phyloP scores from a whole-genome alignment of 1,140 invertebrate genomes.

The Drosophila pruinosa region DNA sequence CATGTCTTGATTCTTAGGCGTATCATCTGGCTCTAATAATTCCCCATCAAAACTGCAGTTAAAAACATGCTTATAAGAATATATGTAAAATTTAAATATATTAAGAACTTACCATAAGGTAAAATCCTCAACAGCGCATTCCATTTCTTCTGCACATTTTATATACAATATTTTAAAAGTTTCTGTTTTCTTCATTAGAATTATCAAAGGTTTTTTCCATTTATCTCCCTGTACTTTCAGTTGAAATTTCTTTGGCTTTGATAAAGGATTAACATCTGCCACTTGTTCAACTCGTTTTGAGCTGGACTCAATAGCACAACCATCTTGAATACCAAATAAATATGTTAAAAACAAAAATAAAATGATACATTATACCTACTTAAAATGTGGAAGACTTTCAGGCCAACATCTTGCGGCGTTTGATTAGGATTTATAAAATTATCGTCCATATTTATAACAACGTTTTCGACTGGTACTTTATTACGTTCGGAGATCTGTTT shows the following conservation, averaged over 20 bases:
- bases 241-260: conserved; percentile 50
- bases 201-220: conserved; percentile 61
- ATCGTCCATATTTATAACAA: conserved; percentile 57
- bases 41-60: conserved; percentile 77
- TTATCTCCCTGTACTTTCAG: conserved; percentile 65
- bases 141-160: conserved; percentile 69
- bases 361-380: conserved; percentile 21
- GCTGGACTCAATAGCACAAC: conserved; percentile 31
- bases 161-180: conserved; percentile 69
- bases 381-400: conserved; percentile 63
- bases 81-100: neutral
- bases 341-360: neutral
- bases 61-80: neutral
- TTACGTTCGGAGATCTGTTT: conserved; percentile 65
- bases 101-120: conserved; percentile 47
- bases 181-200: conserved; percentile 57
- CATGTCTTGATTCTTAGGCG: conserved; percentile 66
- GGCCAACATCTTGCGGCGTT: conserved; percentile 53
- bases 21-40: conserved; percentile 58
- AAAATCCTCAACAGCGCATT: conserved; percentile 33
- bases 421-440: conserved; percentile 49
- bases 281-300: neutral
- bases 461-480: conserved; percentile 28
- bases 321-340: conserved; percentile 41
- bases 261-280: neutral